phyloP scores from a whole-genome alignment of 2,888 invertebrate species.

The Calliphora vomitoria region DNA sequence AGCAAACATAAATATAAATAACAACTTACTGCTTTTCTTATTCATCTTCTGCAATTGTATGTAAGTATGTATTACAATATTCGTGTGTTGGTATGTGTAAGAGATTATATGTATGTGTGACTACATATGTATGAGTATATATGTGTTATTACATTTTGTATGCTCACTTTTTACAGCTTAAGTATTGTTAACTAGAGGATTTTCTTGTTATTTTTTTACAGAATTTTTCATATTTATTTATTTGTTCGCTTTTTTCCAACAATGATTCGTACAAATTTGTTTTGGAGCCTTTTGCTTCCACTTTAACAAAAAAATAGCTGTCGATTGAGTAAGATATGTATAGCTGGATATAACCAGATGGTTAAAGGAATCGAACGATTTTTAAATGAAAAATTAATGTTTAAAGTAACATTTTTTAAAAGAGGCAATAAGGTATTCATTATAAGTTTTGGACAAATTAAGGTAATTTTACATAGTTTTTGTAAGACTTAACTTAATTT shows the following conservation, averaged over 20 bases:
- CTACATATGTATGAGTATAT: too few species aligned
- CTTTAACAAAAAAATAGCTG: background rate
- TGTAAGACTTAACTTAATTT: too few species aligned
- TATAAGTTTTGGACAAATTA: too few species aligned
- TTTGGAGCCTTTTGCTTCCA: background rate
- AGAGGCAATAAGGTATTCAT: too few species aligned
- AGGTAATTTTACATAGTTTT: too few species aligned
- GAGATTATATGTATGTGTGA: background rate
- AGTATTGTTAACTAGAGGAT: conserved; percentile 64
- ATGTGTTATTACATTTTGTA: too few species aligned
- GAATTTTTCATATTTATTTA: conserved; percentile 61
- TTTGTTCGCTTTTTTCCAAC: conserved; percentile 43
- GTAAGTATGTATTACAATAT: background rate
- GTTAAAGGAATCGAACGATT: too few species aligned
- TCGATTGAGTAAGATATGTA: conserved; percentile 58
- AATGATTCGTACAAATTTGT: background rate
- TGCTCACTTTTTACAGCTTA: conserved; percentile 3
- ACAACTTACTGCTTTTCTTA: too few species aligned
- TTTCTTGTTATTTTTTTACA: conserved; percentile 59
- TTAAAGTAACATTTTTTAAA: too few species aligned
- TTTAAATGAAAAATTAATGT: too few species aligned
- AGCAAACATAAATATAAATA: conserved; percentile 12
- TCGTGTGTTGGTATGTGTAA: background rate
- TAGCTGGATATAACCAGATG: background rate
- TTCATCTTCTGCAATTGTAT: too few species aligned